These are phyloP conservation scores for Calephelis nemesis DNA, from an alignment of 1,140 invertebrate species.

Conservation along the genomic window DNA sequence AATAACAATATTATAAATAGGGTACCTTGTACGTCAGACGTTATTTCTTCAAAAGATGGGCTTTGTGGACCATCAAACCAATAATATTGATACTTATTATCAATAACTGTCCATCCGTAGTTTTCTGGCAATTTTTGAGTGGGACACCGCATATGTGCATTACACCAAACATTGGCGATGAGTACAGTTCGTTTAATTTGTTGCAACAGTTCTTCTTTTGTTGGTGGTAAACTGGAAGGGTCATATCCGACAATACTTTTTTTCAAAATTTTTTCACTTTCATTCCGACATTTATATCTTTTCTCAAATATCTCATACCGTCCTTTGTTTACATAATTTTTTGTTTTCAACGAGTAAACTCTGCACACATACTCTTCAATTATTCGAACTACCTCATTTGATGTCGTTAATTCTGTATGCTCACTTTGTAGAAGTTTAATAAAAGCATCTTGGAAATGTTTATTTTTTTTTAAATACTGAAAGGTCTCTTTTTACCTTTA, in stretches of 20 bases:
- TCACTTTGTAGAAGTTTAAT: conserved; percentile 24
- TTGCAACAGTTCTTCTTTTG: conserved; percentile 35
- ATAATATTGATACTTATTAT: too few species aligned
- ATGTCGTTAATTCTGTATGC: conserved; percentile 21
- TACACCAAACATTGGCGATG: conserved; percentile 31
- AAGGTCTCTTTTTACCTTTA: conserved; percentile 25
- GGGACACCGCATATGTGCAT: conserved; percentile 27
- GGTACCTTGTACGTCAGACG: conserved; percentile 10
- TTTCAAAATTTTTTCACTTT: conserved; percentile 22
- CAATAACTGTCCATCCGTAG: too few species aligned
- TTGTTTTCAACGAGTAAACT: conserved; percentile 27
- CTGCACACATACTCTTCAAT: conserved; percentile 25
- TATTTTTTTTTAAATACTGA: conserved; percentile 26
- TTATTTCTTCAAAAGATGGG: conserved; percentile 35
- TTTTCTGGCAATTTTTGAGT: conserved; percentile 29
- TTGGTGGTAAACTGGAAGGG: conserved; percentile 30
- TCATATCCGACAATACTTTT: conserved; percentile 27
- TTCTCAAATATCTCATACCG: conserved; percentile 27
- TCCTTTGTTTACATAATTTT: conserved; percentile 29
- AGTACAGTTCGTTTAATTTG: conserved; percentile 31
- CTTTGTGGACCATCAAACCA: conserved; percentile 31
- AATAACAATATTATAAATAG: conserved; percentile 21
- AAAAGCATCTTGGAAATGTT: conserved; percentile 25
- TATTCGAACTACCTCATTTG: conserved; percentile 26
- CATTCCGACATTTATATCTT: conserved; percentile 22